Evolutionary conservation across 2,888 invertebrate genomes (phyloP).

Genomic region (Sarcophaga rosellei): DNA sequence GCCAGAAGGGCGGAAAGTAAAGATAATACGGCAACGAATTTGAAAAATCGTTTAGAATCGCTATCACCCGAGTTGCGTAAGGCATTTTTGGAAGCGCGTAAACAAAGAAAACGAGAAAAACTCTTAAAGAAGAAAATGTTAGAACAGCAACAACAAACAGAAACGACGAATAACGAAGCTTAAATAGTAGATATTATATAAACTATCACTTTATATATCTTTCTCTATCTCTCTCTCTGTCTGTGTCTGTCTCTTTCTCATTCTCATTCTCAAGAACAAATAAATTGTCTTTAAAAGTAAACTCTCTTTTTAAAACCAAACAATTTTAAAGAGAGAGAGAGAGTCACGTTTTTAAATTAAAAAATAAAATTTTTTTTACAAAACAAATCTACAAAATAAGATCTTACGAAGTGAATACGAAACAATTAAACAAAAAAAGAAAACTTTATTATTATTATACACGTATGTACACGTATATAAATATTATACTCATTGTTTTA

Average conservation of each 20-base stretch:
- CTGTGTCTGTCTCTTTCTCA: constrained; percentile 57
- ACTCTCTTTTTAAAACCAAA: constrained; percentile 49
- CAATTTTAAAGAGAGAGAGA: constrained; percentile 43
- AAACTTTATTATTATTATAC: neutral
- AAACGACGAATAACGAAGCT: constrained; percentile 62
- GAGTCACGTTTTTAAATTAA: neutral
- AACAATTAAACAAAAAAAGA: neutral
- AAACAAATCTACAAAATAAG: constrained; percentile 4
- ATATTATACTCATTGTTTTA: constrained; percentile 33
- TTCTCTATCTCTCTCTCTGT: constrained; percentile 25
- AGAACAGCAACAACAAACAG: constrained; percentile 61
- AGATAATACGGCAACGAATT: constrained; percentile 73
- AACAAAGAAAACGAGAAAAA: constrained; percentile 75
- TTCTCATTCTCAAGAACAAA: constrained; percentile 14
- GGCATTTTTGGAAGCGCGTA: constrained; percentile 76
- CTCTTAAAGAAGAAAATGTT: constrained; percentile 41
- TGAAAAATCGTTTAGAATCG: constrained; percentile 75
- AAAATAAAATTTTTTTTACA: no score
- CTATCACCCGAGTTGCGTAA: constrained; percentile 77
- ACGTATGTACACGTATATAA: no score
- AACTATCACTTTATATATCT: constrained; percentile 12
- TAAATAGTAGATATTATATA: constrained; percentile 31
- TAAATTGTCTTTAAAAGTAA: constrained; percentile 21
- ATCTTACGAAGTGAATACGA: neutral
- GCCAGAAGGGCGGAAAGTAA: constrained; percentile 69